phyloP scores from a whole-genome alignment of 2,113 vertebrate species.

The Sturnira hondurensis region DNA sequence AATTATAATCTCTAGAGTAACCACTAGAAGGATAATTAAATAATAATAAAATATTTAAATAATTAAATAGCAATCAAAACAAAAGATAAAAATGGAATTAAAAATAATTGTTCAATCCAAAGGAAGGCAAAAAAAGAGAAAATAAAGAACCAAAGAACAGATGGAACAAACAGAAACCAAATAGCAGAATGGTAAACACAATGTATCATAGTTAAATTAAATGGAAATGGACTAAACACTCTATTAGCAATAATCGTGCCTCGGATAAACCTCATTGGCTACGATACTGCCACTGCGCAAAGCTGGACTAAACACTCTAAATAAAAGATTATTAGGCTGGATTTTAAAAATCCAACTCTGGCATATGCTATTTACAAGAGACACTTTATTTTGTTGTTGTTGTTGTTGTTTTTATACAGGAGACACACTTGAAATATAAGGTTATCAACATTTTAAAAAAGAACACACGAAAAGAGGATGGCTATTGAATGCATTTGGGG shows the following conservation, averaged over 20 bases:
- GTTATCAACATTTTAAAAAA: neutral
- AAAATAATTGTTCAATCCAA: neutral
- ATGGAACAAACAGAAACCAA: neutral
- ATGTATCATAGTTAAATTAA: neutral
- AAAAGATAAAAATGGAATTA: neutral
- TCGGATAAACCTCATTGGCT: too few relatives aligned
- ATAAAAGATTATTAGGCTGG: neutral
- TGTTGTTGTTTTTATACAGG: neutral
- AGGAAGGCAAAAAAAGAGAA: neutral
- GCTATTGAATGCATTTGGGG: too few relatives aligned
- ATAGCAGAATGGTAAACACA: neutral
- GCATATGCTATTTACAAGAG: neutral
- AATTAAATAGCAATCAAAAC: neutral
- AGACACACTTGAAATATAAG: neutral
- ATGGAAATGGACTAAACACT: neutral
- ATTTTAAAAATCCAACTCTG: neutral
- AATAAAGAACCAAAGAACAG: neutral
- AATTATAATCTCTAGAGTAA: neutral
- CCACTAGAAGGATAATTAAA: neutral
- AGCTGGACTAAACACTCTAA: neutral
- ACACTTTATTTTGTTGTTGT: neutral
- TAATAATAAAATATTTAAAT: neutral
- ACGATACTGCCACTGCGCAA: too few relatives aligned
- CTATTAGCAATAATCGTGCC: too few relatives aligned
- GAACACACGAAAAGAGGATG: neutral